These are phyloP conservation scores for Acronicta aceris DNA, from an alignment of 2,888 invertebrate species.

Conservation along the genomic window DNA sequence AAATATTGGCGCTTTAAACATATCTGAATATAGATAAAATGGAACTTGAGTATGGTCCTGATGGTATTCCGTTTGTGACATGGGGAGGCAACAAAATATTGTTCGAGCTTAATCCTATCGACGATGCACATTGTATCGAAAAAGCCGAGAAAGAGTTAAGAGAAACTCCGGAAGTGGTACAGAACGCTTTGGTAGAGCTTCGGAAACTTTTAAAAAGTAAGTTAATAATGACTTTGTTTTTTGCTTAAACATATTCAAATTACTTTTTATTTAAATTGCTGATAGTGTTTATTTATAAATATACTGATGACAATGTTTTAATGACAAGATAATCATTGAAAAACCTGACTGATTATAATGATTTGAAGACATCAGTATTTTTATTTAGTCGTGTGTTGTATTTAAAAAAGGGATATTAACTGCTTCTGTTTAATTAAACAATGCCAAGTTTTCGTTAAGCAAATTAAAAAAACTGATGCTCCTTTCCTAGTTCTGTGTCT, in stretches of 20 bases:
- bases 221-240: constrained; percentile 18
- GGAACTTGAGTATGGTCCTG: constrained; percentile 85
- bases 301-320: background rate
- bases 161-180: constrained; percentile 91
- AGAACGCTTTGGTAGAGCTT: constrained; percentile 88
- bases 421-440: too few species aligned
- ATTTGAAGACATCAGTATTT: background rate
- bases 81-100: constrained; percentile 90
- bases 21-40: constrained; percentile 60
- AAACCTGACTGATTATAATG: background rate
- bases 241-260: background rate
- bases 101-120: constrained; percentile 90
- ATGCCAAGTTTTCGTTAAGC: too few species aligned
- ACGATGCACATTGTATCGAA: constrained; percentile 88
- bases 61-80: constrained; percentile 90
- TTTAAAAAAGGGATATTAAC: too few species aligned
- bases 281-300: background rate
- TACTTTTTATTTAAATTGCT: constrained; percentile 1
- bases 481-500: too few species aligned
- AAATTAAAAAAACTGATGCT: too few species aligned
- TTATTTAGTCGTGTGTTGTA: background rate
- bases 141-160: constrained; percentile 92
- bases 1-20: background rate
- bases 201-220: constrained; percentile 89
- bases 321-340: constrained; percentile 14